These are phyloP conservation scores for Holacanthus passer DNA, from an alignment of 2,113 vertebrate species.

Conservation along the genomic window DNA sequence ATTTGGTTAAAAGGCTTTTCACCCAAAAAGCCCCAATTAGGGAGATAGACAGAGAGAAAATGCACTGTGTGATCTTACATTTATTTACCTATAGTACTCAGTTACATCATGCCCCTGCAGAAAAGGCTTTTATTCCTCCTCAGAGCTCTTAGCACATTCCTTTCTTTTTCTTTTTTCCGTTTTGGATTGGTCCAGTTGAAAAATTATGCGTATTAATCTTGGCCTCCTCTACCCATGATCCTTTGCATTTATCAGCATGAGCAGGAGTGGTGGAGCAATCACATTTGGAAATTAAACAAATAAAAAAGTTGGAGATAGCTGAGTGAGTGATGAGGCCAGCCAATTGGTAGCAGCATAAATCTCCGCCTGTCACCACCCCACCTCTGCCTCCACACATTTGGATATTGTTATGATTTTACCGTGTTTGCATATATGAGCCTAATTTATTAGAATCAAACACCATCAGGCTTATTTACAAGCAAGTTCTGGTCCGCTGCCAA, in stretches of 20 bases:
- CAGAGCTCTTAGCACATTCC: constrained; percentile 60
- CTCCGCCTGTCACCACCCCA: constrained; percentile 52
- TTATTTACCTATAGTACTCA: constrained; percentile 30
- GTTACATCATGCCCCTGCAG: constrained; percentile 53
- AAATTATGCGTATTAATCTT: constrained; percentile 74
- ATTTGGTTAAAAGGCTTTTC: constrained; percentile 61
- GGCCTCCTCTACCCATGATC: constrained; percentile 62
- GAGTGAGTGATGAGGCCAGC: constrained; percentile 77
- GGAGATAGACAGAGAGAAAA: constrained; percentile 33
- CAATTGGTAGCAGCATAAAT: constrained; percentile 72
- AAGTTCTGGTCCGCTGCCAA: constrained; percentile 81
- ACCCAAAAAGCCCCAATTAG: constrained; percentile 34
- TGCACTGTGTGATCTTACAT: constrained; percentile 5
- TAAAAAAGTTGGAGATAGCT: constrained; percentile 76
- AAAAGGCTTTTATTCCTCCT: constrained; percentile 52
- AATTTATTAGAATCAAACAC: constrained; percentile 84
- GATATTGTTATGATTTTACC: constrained; percentile 80
- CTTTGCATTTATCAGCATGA: constrained; percentile 74
- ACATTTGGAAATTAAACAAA: constrained; percentile 82
- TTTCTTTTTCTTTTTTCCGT: constrained; percentile 21
- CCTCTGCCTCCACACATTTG: constrained; percentile 64
- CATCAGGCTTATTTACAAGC: constrained; percentile 84
- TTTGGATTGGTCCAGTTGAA: constrained; percentile 62
- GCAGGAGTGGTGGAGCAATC: constrained; percentile 68
- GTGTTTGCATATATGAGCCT: constrained; percentile 79